Evolutionary conservation across 2,113 vertebrate genomes (phyloP), one percentile per base, ranked within the genome.

Genomic region (Anarrhichthys ocellatus): DNA sequence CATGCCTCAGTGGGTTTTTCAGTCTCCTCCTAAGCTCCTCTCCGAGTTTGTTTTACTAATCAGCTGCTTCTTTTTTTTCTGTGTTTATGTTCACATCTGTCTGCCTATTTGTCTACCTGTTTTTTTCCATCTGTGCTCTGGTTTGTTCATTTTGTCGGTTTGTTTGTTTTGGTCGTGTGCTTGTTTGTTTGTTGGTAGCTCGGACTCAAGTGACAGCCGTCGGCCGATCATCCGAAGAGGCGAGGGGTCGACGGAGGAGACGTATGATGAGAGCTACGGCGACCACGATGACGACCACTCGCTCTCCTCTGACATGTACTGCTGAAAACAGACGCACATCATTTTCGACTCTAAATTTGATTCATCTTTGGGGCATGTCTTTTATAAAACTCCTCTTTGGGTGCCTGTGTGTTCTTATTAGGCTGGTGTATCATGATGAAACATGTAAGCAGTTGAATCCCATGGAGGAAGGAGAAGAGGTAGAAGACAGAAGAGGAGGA

Each of bases 281-380:
- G 96, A 97, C 95, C 94, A 95, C 78, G 96, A 95, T 13, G 95
- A 98, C 78, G 96, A 96, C 92, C 97, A 95, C 90, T 95, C 96
- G 65, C 94, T 97, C 85, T 96, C 97, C 89, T 96, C 96, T 2
- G 97, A 99, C 93, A 97, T 97, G 98, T 99, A 95, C 96, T 59
- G 95, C 61, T 54, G 32, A 50, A 59, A 61, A 52, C 56, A 82
- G 1, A 76, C 42, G 27, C 44, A 62, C 17, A 52, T 6, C 8
- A 0, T 20, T 66, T 40, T 77, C 46, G 40, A 40, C 79, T 58
- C 29, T 32, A 24, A 63, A 14, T 50, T 48, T 44, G 9, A 54
- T n/a, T 4, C 1, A 15, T 22, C 54, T 70, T 32, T 0, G 1
- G 27, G 56, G 9, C 18, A 22, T 9, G 29, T 27, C n/a, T 24